These are phyloP conservation scores for Ruditapes philippinarum DNA, from an alignment of 1,140 invertebrate species.

Conservation along the genomic window DNA sequence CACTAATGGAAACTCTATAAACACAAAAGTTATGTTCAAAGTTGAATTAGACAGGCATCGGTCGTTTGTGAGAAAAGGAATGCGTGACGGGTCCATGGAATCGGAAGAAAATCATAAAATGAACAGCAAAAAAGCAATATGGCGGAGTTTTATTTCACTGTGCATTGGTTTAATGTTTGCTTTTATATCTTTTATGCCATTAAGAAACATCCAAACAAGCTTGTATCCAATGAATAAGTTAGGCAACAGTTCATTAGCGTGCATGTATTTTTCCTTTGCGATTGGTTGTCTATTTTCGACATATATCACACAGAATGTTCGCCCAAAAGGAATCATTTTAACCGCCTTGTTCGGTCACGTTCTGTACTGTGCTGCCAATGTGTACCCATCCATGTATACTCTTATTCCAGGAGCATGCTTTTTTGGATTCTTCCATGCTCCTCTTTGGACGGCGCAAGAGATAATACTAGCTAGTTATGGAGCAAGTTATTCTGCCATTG, in stretches of 20 bases:
- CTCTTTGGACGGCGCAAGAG: slow-evolving; percentile 74
- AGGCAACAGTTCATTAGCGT: slow-evolving; percentile 68
- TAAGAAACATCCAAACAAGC: slow-evolving; percentile 76
- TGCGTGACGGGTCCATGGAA: slow-evolving; percentile 12
- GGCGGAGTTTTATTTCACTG: slow-evolving; percentile 75
- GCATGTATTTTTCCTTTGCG: slow-evolving; percentile 71
- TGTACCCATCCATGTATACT: slow-evolving; percentile 72
- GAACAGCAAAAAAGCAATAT: slow-evolving; percentile 71
- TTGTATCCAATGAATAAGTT: slow-evolving; percentile 67
- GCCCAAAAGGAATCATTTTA: slow-evolving; percentile 75
- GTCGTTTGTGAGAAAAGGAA: slow-evolving; percentile 11
- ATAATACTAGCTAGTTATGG: slow-evolving; percentile 75
- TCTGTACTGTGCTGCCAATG: slow-evolving; percentile 71
- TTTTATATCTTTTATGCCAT: slow-evolving; percentile 76
- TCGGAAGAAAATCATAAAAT: slow-evolving; percentile 45
- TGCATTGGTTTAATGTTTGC: slow-evolving; percentile 75
- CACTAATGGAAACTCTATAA: background rate
- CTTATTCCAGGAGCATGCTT: slow-evolving; percentile 70
- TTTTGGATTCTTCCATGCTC: slow-evolving; percentile 75
- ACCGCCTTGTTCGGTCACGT: slow-evolving; percentile 74
- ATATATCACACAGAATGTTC: slow-evolving; percentile 74
- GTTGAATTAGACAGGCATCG: slow-evolving; percentile 57
- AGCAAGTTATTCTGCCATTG: slow-evolving; percentile 72
- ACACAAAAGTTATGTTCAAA: slow-evolving; percentile 41
- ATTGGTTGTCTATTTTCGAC: slow-evolving; percentile 72